Conservation (phyloP, 2,113 vertebrate genomes). For the Upupa epops region DNA sequence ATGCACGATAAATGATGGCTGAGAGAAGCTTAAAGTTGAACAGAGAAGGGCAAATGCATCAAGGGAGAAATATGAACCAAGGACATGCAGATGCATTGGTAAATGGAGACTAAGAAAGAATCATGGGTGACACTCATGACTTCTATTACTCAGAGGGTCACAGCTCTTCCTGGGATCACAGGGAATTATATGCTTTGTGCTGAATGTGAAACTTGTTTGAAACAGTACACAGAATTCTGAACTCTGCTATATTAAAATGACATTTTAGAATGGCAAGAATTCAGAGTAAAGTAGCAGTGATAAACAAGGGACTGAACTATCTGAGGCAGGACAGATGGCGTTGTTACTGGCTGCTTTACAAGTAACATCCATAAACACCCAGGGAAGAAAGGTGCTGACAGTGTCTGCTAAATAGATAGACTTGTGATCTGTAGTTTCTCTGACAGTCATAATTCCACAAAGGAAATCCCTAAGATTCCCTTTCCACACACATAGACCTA, state of each 20-base stretch:
- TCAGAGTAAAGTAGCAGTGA: not conserved
- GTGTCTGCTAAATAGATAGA: constrained; percentile 4
- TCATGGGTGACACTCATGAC: not conserved
- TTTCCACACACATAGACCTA: not conserved
- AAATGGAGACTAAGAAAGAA: not conserved
- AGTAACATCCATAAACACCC: constrained; percentile 32
- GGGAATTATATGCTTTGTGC: not conserved
- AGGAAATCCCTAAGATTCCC: constrained; percentile 17
- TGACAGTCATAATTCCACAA: not conserved
- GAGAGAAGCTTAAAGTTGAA: not conserved
- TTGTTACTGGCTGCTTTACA: constrained; percentile 1
- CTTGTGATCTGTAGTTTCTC: constrained; percentile 25
- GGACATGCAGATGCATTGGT: not conserved
- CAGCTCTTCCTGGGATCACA: not conserved
- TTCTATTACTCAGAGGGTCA: not conserved
- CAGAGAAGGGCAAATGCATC: not conserved
- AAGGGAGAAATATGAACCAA: not conserved
- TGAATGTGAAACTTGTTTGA: not conserved
- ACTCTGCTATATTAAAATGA: not conserved
- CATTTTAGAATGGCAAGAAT: not conserved
- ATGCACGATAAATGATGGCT: not conserved
- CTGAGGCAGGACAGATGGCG: constrained; percentile 28
- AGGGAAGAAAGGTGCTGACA: constrained; percentile 54
- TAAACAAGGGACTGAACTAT: not conserved
- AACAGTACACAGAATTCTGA: not conserved